Evolutionary conservation across 2,888 invertebrate genomes (phyloP), one percentile per base, ranked within the genome.

Genomic region (Diloba caeruleocephala): DNA sequence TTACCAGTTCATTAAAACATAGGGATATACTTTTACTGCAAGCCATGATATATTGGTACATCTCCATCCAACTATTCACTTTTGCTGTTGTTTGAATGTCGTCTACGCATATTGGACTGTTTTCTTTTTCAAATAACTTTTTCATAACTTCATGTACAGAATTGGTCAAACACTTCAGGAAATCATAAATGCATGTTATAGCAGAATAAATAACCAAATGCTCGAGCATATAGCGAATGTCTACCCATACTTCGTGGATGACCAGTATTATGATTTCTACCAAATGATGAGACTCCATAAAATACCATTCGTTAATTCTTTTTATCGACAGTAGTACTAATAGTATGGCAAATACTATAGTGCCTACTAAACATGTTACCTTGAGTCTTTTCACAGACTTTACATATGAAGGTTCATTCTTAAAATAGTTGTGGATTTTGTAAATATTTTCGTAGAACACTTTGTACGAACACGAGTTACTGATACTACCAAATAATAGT

Each of bases 1-100:
- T 21, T 31, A 42, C 41, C 41, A 42, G 23, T 23, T n/a, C 31
- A 32, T 13, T 14, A 8, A 9, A 42, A 31, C 31, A 21, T 4
- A 3, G n/a, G 3, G 41, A 42, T 2, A 42, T 7, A 21, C 32
- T 5, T 14, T 42, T n/a, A 21, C 13, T n/a, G 8, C 41, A 31
- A 6, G 1, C 13, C 14, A 32, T n/a, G 14, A 42, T 23, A n/a
- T 32, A 7, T 3, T 23, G 21, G 2, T 42, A 42, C 3, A 3
- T 14, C 0, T 23, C 23, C 1, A 9, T 31, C 41, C 41, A 42
- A n/a, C 0, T 3, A 14, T 23, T 13, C 0, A 31, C 15, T 23
- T n/a, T 32, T 1, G 14, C 13, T 1, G 10, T 1, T 10, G n/a
- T n/a, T 14, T 32, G 14, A 3, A 10, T 1, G 0, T 42, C 41